Evolutionary conservation across 2,888 invertebrate genomes (phyloP).

Genomic region (Mallateleia sp.): DNA sequence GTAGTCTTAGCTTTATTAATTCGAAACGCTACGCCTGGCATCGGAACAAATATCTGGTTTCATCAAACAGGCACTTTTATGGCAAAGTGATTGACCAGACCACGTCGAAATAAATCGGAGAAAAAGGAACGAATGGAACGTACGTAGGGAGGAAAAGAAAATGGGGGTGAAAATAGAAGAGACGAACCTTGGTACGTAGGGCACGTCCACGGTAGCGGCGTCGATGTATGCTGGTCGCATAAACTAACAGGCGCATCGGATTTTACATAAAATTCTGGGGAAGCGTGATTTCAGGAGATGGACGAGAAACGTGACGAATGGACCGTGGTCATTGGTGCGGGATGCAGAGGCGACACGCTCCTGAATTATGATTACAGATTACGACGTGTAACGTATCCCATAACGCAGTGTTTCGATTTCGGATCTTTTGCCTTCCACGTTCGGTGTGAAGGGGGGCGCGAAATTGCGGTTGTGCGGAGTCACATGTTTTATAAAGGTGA

Average conservation of each 20-base stretch:
- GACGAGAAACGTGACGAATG: constrained; percentile 87
- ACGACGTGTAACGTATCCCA: constrained; percentile 77
- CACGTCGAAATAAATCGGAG: constrained; percentile 73
- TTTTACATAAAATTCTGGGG: constrained; percentile 89
- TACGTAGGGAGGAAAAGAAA: constrained; percentile 72
- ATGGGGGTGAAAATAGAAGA: constrained; percentile 82
- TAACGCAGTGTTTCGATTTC: constrained; percentile 74
- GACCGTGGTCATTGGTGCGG: constrained; percentile 84
- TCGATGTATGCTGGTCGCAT: constrained; percentile 89
- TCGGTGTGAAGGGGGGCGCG: too few species aligned
- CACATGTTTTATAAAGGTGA: too few species aligned
- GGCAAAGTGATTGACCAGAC: constrained; percentile 72
- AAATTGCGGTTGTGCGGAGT: too few species aligned
- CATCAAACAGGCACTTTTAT: constrained; percentile 58
- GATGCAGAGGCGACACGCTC: constrained; percentile 78
- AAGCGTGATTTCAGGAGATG: constrained; percentile 87
- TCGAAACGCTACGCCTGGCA: constrained; percentile 3
- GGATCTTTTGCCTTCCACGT: too few species aligned
- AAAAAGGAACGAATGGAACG: constrained; percentile 81
- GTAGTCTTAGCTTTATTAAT: constrained; percentile 51
- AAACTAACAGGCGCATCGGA: constrained; percentile 90
- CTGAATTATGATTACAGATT: constrained; percentile 87
- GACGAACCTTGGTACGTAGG: constrained; percentile 88
- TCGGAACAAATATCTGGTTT: constrained; percentile 51
- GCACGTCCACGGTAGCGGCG: constrained; percentile 88